phyloP scores from a whole-genome alignment of 1,140 invertebrate species.

The Calliopsis andreniformis region DNA sequence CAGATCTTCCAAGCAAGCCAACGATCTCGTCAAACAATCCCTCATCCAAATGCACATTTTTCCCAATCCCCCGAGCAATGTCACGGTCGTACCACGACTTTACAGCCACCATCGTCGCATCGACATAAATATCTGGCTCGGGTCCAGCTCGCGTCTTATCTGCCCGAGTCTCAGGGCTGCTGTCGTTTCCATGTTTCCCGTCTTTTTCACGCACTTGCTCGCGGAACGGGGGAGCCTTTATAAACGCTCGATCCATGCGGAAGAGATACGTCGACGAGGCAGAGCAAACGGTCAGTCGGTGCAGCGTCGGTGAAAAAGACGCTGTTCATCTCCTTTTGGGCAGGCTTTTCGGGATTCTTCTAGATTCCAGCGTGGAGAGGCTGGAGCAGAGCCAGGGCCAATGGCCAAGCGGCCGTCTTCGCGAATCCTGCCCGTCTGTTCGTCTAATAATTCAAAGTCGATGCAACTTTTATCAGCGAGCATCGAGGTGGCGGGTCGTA shows the following conservation, averaged over 20 bases:
- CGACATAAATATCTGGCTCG: constrained; percentile 59
- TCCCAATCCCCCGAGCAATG: constrained; percentile 29
- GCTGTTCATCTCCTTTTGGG: neutral
- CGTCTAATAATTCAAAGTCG: constrained; percentile 26
- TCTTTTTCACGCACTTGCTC: constrained; percentile 9
- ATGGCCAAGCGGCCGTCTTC: constrained; percentile 54
- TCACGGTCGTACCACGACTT: constrained; percentile 48
- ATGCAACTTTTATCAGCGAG: constrained; percentile 22
- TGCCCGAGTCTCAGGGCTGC: neutral
- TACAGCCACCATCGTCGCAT: constrained; percentile 9
- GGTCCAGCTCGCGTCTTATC: constrained; percentile 45
- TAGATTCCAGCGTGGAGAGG: constrained; percentile 56
- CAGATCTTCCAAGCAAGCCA: no score
- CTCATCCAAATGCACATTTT: no score
- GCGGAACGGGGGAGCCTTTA: neutral
- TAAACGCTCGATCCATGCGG: constrained; percentile 11
- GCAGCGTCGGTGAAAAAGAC: neutral
- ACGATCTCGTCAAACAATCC: no score
- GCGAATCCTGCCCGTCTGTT: constrained; percentile 21
- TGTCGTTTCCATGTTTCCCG: constrained; percentile 35
- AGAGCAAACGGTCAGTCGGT: neutral
- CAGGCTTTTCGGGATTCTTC: constrained; percentile 34
- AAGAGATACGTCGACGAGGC: neutral
- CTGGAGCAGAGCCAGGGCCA: constrained; percentile 63
- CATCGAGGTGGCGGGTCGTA: neutral